These are phyloP conservation scores for Gambusia holbrooki DNA, from an alignment of 2,113 vertebrate species.

Conservation along the genomic window DNA sequence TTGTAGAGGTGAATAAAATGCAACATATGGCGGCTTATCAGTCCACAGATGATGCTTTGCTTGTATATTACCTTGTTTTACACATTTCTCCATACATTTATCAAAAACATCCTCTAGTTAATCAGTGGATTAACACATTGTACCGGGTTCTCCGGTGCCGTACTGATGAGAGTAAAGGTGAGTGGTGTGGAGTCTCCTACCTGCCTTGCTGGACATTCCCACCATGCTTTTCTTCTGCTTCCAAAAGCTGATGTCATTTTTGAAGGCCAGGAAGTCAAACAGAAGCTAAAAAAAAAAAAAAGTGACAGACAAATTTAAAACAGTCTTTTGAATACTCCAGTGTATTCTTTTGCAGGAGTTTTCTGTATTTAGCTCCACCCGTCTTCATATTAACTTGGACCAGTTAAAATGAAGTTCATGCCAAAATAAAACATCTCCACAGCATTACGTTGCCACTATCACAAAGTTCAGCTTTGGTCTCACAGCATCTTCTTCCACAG, in stretches of 20 bases:
- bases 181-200: constrained; percentile 62
- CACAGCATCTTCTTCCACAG: too few species aligned
- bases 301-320: neutral
- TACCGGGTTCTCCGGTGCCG: neutral
- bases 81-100: neutral
- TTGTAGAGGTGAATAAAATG: constrained; percentile 1
- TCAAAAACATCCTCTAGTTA: neutral
- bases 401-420: too few species aligned
- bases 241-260: constrained; percentile 99
- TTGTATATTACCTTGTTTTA: neutral
- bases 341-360: too few species aligned
- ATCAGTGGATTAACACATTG: neutral
- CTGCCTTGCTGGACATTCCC: constrained; percentile 98
- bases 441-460: too few species aligned
- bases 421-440: neutral
- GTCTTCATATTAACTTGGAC: too few species aligned
- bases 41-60: neutral
- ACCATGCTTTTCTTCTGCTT: constrained; percentile 98
- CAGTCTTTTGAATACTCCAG: too few species aligned
- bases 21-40: constrained; percentile 24
- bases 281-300: constrained; percentile 85
- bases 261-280: constrained; percentile 98
- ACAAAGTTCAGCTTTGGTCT: too few species aligned
- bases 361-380: too few species aligned
- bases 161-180: neutral